Base-by-base conservation (phyloP, 2,797 vertebrate genomes). In the Mormyrus hasselquistii region DNA sequence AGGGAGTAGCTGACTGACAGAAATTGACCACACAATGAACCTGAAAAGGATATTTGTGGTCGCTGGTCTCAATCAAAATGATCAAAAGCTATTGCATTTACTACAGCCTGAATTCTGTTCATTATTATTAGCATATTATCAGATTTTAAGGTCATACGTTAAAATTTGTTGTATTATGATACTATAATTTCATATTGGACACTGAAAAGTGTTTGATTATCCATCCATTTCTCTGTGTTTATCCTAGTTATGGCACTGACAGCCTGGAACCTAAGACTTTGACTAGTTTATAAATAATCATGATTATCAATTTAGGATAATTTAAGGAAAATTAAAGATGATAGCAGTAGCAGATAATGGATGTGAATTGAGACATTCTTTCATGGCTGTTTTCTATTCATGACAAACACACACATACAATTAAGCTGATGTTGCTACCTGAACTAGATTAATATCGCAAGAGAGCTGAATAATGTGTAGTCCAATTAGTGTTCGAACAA, bases 401-500 rank as follows among this genome's bases (percentile, higher is more conserved):
- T 93, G 90, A 92, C 94, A 96, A 95, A 95, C 94, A 96, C 93
- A 94, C 93, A 94, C 95, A 94, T 94, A 95, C 93, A 93, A 95
- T 92, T 94, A 93, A 94, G 93, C 93, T 93, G 91, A 93, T 92
- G 94, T 92, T 94, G 59, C n/a, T 94, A 92, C 92, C 91, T 79
- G 92, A 94, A 94, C 94, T 95, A 95, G 94, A 95, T 92, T 91
- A 93, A 93, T 25, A 91, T 94, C 89, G 91, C 93, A 91, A 94
- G 94, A 95, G 94, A 96, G 94, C 94, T 89, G 92, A 94, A 95
- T 95, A 95, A 96, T 95, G 94, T 96, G 96, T 92, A 93, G 94
- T 95, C 95, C 95, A 96, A 96, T 96, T 96, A 96, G 95, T 73
- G 93, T 94, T 92, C 91, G 91, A 93, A 93, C 92, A 96, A 96